phyloP scores from a whole-genome alignment of 2,888 invertebrate genomes.

The Oxystoma pomonae region DNA sequence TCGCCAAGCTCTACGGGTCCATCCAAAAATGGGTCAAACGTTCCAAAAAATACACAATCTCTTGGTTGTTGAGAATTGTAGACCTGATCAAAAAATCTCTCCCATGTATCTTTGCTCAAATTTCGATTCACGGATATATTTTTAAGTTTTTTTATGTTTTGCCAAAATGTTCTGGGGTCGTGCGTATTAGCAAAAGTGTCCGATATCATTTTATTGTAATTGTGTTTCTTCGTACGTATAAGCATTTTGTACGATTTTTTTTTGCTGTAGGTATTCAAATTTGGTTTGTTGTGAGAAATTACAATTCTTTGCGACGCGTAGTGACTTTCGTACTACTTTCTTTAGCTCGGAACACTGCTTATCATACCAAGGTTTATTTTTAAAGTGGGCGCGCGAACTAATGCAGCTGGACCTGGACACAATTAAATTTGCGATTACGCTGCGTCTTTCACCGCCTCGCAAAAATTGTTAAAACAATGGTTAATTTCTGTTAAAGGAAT shows the following conservation, averaged over 20 bases:
- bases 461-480: neutral
- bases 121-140: neutral
- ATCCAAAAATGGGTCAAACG: no score
- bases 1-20: neutral
- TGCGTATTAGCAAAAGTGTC: neutral
- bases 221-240: neutral
- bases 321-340: neutral
- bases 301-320: neutral
- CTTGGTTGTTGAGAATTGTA: no score
- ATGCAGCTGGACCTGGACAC: neutral
- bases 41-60: no score
- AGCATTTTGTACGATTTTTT: neutral
- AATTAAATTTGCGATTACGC: no score
- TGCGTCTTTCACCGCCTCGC: no score
- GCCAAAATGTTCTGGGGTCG: neutral
- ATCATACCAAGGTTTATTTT: neutral
- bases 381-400: neutral
- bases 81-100: neutral
- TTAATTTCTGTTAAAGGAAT: neutral
- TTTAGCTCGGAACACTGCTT: neutral
- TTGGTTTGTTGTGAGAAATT: neutral
- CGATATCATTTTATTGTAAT: neutral
- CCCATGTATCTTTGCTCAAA: neutral
- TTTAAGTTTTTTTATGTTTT: neutral
- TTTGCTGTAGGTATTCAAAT: neutral